A percentile compares a stretch with the other conserved stretches of the same genome.
phyloP scores from a whole-genome alignment of 2,797 vertebrate genomes.

The Girardinus metallicus region DNA sequence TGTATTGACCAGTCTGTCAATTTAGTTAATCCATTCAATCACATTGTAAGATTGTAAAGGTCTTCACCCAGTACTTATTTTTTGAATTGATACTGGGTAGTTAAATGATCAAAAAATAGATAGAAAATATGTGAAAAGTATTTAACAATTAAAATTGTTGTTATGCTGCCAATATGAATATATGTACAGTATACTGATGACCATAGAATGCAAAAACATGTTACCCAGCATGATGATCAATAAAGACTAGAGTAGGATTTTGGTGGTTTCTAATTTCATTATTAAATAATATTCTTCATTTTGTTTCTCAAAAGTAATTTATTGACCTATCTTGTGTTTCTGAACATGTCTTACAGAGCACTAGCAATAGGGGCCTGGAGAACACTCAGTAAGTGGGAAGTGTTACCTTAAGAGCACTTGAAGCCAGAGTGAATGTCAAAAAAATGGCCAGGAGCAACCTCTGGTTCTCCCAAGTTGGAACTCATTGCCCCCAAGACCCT shows the following conservation, averaged over 20 bases:
- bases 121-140: neutral
- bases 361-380: slow-evolving; percentile 10
- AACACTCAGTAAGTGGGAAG: slow-evolving; percentile 52
- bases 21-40: neutral
- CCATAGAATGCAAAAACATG: neutral
- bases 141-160: neutral
- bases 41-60: neutral
- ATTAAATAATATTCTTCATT: slow-evolving; percentile 35
- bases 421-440: slow-evolving; percentile 39
- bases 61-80: neutral
- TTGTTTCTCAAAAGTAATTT: slow-evolving; percentile 55
- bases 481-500: slow-evolving; percentile 71
- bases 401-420: slow-evolving; percentile 53
- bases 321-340: slow-evolving; percentile 57
- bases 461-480: slow-evolving; percentile 64
- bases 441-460: slow-evolving; percentile 75
- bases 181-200: neutral
- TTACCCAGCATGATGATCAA: neutral
- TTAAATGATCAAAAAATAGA: neutral
- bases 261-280: slow-evolving; percentile 28
- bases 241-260: slow-evolving; percentile 8
- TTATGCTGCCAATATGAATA: neutral
- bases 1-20: neutral
- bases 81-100: neutral
- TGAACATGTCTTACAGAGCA: slow-evolving; percentile 29